A percentile compares a stretch with the other conserved stretches of the same genome.
Evolutionary conservation across 2,113 vertebrate species (phyloP).

Genomic region (Leptobrachium ailaonicum): DNA sequence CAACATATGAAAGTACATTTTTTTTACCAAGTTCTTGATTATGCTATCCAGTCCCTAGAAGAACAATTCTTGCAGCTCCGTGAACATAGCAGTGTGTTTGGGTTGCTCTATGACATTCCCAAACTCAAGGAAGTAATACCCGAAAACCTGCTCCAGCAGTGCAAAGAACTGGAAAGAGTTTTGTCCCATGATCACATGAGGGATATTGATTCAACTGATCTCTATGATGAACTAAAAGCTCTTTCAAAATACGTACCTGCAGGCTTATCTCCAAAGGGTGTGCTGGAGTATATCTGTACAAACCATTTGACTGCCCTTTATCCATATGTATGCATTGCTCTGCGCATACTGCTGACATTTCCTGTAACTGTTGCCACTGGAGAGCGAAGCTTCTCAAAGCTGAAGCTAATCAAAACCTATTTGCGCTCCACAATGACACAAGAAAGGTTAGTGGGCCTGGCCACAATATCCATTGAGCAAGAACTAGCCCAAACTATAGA

Average conservation of each 20-base stretch:
- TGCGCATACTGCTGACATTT: background rate
- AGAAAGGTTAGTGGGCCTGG: no score
- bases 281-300: background rate
- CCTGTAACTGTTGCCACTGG: no score
- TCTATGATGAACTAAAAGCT: background rate
- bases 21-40: conserved; percentile 1
- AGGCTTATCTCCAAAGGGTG: background rate
- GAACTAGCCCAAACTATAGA: no score
- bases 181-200: background rate
- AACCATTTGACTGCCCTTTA: background rate
- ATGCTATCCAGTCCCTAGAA: conserved; percentile 15
- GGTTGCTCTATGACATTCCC: background rate
- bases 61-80: conserved; percentile 24
- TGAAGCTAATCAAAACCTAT: no score
- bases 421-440: no score
- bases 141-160: conserved; percentile 1
- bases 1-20: conserved; percentile 27
- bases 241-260: background rate
- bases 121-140: conserved; percentile 5
- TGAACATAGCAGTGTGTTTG: conserved; percentile 19
- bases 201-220: conserved; percentile 2
- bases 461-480: no score
- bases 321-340: conserved; percentile 5
- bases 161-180: background rate
- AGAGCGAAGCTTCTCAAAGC: no score